Conservation (phyloP, 1,140 invertebrate species). For the Drosophila arizonae region DNA sequence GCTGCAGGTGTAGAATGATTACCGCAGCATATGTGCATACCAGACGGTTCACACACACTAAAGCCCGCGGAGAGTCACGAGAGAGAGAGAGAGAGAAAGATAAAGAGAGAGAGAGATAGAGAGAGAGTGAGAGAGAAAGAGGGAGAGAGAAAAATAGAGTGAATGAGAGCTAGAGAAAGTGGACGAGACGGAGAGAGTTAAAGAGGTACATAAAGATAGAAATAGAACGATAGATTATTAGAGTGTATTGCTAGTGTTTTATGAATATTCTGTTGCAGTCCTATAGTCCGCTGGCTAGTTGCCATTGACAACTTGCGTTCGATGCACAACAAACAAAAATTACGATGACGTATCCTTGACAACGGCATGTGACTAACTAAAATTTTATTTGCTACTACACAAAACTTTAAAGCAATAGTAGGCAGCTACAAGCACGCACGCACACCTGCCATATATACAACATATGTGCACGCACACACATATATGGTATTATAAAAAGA, state of each 20-base stretch:
- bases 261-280: constrained; percentile 1
- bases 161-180: neutral
- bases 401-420: constrained; percentile 77
- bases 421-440: constrained; percentile 33
- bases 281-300: constrained; percentile 46
- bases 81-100: neutral
- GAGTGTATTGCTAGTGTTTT: neutral
- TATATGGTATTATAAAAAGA: constrained; percentile 5
- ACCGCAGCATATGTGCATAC: constrained; percentile 26
- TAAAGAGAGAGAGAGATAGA: neutral
- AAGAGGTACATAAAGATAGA: neutral
- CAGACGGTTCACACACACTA: constrained; percentile 43
- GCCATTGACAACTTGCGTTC: constrained; percentile 59
- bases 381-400: constrained; percentile 82
- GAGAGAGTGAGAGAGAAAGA: neutral
- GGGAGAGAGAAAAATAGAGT: too few species aligned
- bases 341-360: constrained; percentile 80
- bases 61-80: neutral
- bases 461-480: constrained; percentile 21
- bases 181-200: neutral
- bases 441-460: constrained; percentile 12
- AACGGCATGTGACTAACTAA: constrained; percentile 82
- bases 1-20: constrained; percentile 21
- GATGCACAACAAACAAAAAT: constrained; percentile 65
- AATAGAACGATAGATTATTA: neutral